A percentile compares a stretch with the other conserved stretches of the same genome.
phyloP scores from a whole-genome alignment of 2,888 invertebrate species.

The Apomyelois bistriatella region DNA sequence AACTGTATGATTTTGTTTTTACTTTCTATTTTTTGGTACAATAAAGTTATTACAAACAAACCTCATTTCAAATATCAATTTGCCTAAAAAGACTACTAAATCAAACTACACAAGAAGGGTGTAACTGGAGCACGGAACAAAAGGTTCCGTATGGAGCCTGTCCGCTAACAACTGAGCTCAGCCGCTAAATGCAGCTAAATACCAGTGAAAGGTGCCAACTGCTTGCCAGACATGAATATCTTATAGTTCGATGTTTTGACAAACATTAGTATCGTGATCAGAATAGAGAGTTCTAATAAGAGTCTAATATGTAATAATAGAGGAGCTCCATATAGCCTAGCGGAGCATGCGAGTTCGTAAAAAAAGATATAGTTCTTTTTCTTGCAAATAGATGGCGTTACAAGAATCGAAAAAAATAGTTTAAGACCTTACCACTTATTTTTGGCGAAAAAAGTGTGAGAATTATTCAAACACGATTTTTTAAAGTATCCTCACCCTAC shows the following conservation, averaged over 20 bases:
- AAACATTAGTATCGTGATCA: not conserved
- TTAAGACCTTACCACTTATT: too few species aligned
- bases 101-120: not conserved
- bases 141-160: constrained; percentile 9
- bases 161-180: constrained; percentile 15
- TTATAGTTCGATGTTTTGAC: not conserved
- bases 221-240: not conserved
- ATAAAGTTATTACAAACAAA: too few species aligned
- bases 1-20: too few species aligned
- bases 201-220: constrained; percentile 24
- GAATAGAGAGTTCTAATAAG: not conserved
- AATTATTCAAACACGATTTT: too few species aligned
- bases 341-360: too few species aligned
- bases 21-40: too few species aligned
- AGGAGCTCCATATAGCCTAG: too few species aligned
- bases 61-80: not conserved
- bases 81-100: not conserved
- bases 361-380: too few species aligned
- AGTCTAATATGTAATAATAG: not conserved
- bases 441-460: too few species aligned
- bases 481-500: too few species aligned
- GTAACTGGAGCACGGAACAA: constrained; percentile 11
- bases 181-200: constrained; percentile 16
- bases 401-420: too few species aligned
- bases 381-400: too few species aligned